Evolutionary conservation across 2,113 vertebrate species (phyloP).

Genomic region (Pandion haliaetus): DNA sequence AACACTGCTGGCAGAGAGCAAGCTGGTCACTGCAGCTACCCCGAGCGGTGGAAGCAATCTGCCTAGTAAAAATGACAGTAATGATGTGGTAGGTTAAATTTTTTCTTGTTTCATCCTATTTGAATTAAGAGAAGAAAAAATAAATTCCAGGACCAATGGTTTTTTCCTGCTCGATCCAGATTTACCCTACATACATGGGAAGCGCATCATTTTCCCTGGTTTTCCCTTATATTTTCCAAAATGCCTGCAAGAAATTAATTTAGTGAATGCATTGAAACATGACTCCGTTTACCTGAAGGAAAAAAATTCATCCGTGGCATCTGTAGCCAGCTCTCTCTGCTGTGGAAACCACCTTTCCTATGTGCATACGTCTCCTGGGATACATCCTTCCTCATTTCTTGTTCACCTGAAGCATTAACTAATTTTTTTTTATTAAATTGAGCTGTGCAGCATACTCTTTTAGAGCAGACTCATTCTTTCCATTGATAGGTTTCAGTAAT

Average conservation of each 20-base stretch:
- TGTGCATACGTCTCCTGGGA: background rate
- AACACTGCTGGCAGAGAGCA: background rate
- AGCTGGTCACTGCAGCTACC: background rate
- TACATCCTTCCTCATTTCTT: background rate
- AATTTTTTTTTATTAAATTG: background rate
- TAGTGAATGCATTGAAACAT: background rate
- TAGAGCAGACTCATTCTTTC: background rate
- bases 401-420: background rate
- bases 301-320: background rate
- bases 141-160: background rate
- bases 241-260: background rate
- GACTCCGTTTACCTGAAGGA: background rate
- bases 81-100: conserved; percentile 58
- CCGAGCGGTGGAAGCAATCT: background rate
- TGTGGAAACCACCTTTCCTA: background rate
- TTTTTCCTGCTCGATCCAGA: background rate
- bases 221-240: background rate
- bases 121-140: background rate
- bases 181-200: background rate
- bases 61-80: conserved; percentile 11
- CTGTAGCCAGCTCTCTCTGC: background rate
- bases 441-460: background rate
- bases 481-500: background rate
- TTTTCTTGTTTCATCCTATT: background rate
- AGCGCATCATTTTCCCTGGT: background rate